Percentiles rank a stretch among this genome's conserved stretches.
Evolutionary conservation across 2,113 vertebrate species (phyloP).

Genomic region (Lophochroa leadbeateri): DNA sequence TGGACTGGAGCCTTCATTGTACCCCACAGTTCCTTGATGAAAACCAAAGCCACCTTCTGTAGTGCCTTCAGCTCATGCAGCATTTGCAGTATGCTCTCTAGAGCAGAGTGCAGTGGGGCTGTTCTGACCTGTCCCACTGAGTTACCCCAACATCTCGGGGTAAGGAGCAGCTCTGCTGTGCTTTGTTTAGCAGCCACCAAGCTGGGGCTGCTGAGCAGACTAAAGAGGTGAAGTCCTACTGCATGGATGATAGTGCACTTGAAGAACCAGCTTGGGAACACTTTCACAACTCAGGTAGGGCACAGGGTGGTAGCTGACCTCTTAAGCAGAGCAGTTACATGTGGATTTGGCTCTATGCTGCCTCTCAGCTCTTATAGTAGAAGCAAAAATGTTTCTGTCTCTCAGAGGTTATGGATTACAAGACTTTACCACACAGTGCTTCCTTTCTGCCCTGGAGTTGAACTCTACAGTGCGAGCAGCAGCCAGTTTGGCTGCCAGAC

Average conservation of each 20-base stretch:
- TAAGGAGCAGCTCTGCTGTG: neutral
- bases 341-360: neutral
- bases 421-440: neutral
- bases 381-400: neutral
- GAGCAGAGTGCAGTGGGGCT: neutral
- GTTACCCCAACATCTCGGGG: neutral
- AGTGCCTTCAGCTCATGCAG: neutral
- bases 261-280: neutral
- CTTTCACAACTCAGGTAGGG: neutral
- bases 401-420: neutral
- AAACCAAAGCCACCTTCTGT: neutral
- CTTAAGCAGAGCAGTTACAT: accelerated
- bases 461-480: neutral
- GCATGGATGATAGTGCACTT: neutral
- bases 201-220: neutral
- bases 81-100: neutral
- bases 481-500: neutral
- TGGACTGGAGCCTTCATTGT: neutral
- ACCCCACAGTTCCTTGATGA: neutral
- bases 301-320: neutral
- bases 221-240: neutral
- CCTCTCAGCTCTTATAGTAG: neutral
- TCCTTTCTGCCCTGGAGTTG: neutral
- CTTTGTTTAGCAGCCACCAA: neutral
- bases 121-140: neutral